phyloP scores from a whole-genome alignment of 2,113 vertebrate genomes.

The Apus apus region DNA sequence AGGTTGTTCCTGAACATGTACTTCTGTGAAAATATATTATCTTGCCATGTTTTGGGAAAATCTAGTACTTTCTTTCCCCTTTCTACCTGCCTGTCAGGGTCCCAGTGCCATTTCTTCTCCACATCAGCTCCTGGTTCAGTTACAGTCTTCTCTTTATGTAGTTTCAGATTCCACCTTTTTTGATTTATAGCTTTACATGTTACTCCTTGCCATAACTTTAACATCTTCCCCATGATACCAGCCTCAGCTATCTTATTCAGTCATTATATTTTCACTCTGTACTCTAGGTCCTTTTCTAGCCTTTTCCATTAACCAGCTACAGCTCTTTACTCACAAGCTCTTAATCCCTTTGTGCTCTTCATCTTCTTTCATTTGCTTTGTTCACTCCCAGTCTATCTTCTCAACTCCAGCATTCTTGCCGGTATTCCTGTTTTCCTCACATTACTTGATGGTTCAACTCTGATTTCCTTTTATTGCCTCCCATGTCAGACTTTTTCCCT shows the following conservation, averaged over 20 bases:
- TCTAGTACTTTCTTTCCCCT: not conserved
- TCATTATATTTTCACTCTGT: not conserved
- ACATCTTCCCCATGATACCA: not conserved
- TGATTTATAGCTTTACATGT: rapidly evolving
- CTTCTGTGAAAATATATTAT: not conserved
- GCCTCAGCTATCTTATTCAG: not conserved
- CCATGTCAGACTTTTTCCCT: not conserved
- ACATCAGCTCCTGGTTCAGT: not conserved
- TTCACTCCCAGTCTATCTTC: not conserved
- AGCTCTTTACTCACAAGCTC: not conserved
- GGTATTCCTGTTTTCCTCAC: not conserved
- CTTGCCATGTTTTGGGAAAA: not conserved
- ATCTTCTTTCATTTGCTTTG: not conserved
- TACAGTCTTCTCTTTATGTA: not conserved
- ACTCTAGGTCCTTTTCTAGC: not conserved
- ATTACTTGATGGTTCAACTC: not conserved
- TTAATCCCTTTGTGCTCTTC: not conserved
- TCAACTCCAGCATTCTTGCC: not conserved
- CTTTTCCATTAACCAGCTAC: not conserved
- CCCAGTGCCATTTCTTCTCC: not conserved
- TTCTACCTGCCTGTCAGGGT: not conserved
- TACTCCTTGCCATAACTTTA: not conserved
- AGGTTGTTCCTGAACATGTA: not conserved
- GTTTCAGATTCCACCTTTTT: not conserved
- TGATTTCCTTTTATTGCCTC: not conserved